phyloP scores from a whole-genome alignment of 2,888 invertebrate genomes.

The Calameuta pallipes region DNA sequence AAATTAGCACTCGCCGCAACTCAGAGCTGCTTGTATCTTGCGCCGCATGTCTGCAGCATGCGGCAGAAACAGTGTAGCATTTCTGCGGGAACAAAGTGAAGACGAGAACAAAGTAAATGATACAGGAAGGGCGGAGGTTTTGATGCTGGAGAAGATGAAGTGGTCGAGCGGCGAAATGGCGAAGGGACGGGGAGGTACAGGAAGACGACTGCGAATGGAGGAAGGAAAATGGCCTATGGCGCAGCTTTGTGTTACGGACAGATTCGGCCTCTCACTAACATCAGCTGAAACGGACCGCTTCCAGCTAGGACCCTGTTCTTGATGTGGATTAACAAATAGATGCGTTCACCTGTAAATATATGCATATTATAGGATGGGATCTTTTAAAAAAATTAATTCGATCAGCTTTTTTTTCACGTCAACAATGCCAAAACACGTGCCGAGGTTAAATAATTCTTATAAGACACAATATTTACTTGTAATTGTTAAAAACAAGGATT shows the following conservation, averaged over 20 bases:
- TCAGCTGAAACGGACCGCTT: slow-evolving; percentile 1
- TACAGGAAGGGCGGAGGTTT: not conserved
- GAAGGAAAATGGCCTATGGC: slow-evolving; percentile 34
- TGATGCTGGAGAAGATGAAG: not conserved
- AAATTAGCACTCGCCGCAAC: slow-evolving; percentile 14
- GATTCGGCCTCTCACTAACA: slow-evolving; percentile 21
- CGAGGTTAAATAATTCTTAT: not conserved
- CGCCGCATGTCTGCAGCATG: not conserved
- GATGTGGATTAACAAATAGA: not conserved
- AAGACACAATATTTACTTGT: not conserved
- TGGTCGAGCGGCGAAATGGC: not conserved
- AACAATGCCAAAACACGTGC: not conserved
- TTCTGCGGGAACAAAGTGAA: slow-evolving; percentile 23
- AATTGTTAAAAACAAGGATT: not conserved
- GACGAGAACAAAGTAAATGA: slow-evolving; percentile 23
- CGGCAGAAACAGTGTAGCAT: slow-evolving; percentile 9
- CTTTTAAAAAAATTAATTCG: not conserved
- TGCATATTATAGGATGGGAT: not conserved
- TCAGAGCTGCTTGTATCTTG: not conserved
- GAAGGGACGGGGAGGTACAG: slow-evolving; percentile 9
- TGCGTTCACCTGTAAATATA: slow-evolving; percentile 1
- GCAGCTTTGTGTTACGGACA: slow-evolving; percentile 34
- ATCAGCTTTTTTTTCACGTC: not conserved
- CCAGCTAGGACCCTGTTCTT: not conserved
- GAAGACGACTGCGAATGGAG: slow-evolving; percentile 7